Conservation (phyloP, 2,113 vertebrate species). For the Megalops atlanticus region DNA sequence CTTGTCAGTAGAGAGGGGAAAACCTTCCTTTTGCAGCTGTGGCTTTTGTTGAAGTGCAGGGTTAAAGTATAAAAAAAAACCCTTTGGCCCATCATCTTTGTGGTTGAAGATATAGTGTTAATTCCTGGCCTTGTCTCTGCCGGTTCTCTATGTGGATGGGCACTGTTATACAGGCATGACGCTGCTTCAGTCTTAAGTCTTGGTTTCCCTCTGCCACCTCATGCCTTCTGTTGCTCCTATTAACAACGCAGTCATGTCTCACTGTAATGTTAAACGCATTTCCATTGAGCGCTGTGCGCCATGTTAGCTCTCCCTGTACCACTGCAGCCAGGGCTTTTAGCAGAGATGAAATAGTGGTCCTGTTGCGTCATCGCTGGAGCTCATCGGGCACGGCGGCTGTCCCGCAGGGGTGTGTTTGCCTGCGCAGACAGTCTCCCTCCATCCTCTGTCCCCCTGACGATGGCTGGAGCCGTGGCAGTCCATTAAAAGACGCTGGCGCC, state of each 20-base stretch:
- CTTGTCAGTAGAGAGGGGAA: no score
- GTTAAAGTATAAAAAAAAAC: no score
- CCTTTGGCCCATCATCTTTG: not conserved
- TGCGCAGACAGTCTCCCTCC: no score
- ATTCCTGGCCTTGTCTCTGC: not conserved
- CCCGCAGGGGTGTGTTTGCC: no score
- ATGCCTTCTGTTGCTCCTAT: not conserved
- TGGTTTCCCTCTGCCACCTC: not conserved
- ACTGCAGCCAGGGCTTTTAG: slow-evolving; percentile 47
- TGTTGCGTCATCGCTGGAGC: slow-evolving; percentile 32
- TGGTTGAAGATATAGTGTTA: not conserved
- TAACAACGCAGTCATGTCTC: not conserved
- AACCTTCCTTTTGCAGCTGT: not conserved
- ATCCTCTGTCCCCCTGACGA: no score
- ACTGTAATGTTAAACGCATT: slow-evolving; percentile 36
- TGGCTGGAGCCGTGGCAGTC: no score
- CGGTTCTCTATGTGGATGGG: not conserved
- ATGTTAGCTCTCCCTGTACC: slow-evolving; percentile 49
- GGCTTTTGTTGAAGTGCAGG: not conserved
- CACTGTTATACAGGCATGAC: not conserved
- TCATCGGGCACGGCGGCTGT: no score
- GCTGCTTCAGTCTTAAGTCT: not conserved
- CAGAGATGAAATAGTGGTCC: slow-evolving; percentile 64
- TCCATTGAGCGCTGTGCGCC: slow-evolving; percentile 38
- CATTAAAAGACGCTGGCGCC: no score